Conservation (phyloP, 2,888 invertebrate species). For the Clusia tigrina region DNA sequence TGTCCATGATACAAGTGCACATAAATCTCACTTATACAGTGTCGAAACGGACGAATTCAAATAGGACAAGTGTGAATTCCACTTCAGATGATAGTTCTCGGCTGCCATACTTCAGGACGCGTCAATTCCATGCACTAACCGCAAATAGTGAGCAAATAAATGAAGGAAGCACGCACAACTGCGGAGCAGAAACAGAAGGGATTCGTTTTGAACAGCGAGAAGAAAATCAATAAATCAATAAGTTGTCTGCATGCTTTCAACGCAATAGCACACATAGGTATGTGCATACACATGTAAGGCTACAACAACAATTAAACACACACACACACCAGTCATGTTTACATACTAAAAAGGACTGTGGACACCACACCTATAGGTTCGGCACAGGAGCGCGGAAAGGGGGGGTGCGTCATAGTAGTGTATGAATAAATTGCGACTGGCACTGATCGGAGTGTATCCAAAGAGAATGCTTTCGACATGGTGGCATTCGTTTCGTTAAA, state of each 20-base stretch:
- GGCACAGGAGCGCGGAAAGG: too few species aligned
- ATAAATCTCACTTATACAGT: slow-evolving; percentile 66
- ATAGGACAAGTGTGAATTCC: slow-evolving; percentile 86
- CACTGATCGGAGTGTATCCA: too few species aligned
- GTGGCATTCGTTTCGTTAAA: too few species aligned
- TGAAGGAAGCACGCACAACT: neutral
- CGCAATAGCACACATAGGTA: slow-evolving; percentile 17
- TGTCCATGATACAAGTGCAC: neutral
- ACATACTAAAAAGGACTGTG: too few species aligned
- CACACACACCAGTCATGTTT: too few species aligned
- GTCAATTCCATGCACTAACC: neutral
- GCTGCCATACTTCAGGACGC: slow-evolving; percentile 59
- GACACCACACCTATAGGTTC: too few species aligned
- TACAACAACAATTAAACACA: too few species aligned
- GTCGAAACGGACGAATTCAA: slow-evolving; percentile 83
- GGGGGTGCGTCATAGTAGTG: too few species aligned
- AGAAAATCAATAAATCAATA: slow-evolving; percentile 41
- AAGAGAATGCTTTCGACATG: too few species aligned
- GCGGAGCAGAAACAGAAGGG: neutral
- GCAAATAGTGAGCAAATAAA: too few species aligned
- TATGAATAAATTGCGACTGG: too few species aligned
- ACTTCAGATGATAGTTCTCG: slow-evolving; percentile 88
- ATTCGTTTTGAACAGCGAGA: slow-evolving; percentile 13
- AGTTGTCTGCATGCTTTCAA: slow-evolving; percentile 27
- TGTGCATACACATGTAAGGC: slow-evolving; percentile 1